Evolutionary conservation across 2,113 vertebrate genomes (phyloP), one percentile per base, ranked within the genome.

Genomic region (Puntigrus tetrazona): DNA sequence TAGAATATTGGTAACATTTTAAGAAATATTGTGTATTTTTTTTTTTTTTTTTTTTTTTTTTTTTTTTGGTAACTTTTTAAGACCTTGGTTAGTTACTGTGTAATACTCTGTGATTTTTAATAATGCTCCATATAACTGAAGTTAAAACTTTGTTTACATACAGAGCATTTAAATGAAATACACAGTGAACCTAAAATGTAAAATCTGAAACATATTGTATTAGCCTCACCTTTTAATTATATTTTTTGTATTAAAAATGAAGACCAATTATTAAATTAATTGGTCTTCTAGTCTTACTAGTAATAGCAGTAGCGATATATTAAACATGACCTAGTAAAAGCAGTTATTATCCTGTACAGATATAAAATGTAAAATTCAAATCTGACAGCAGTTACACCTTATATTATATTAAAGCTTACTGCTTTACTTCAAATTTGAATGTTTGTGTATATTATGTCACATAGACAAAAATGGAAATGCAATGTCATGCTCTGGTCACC

Each of bases 401-500:
- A 55, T 55, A 55, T 22, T 55, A 22, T 55, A 55, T 55, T 8
- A 8, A 55, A 55, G 57, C 9, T 61, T 61, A 10, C n/a, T 57
- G 20, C 52, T 8, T 57, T 57, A 57, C n/a, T n/a, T n/a, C 0
- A 55, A 22, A n/a, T n/a, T 55, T 2, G 20, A 9, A 55, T 55
- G 3, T 57, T 57, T n/a, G 22, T 57, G 52, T 57, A 22, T 57
- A 57, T 57, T 57, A 57, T 22, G 2, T 57, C 52, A 57, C 52
- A n/a, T 22, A 57, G 22, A 57, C 52, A 57, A 57, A 57, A n/a
- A 50, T 50, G 34, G 13, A 38, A 59, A 38, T 36, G 22, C 22
- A 78, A 18, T 78, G 76, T 25, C 34, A 78, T 59, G 76, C 76
- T 78, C 31, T n/a, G 50, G 11, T 18, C 52, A 78, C 31, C 50